These are phyloP conservation scores for Entomyzon cyanotis DNA, from an alignment of 2,113 vertebrate genomes.

Conservation along the genomic window DNA sequence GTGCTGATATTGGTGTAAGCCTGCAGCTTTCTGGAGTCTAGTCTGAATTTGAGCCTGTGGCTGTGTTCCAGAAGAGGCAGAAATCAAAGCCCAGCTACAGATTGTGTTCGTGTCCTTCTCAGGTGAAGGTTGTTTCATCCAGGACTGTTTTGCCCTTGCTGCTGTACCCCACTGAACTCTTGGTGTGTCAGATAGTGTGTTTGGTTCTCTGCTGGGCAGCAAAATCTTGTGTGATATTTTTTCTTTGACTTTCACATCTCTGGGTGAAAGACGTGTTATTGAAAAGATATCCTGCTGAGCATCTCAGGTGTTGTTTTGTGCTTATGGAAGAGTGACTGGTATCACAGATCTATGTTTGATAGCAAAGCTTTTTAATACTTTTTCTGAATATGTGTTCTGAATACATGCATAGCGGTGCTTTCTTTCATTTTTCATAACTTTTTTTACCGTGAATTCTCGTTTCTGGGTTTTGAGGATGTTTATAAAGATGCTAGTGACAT, in stretches of 20 bases:
- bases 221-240: fast-evolving
- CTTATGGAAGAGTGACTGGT: not conserved
- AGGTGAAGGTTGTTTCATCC: not conserved
- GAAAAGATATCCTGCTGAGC: not conserved
- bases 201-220: not conserved
- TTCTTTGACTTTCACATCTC: not conserved
- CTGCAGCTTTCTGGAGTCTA: not conserved
- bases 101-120: not conserved
- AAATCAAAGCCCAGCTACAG: not conserved
- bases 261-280: not conserved
- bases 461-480: not conserved
- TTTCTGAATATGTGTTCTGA: not conserved
- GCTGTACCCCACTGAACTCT: not conserved
- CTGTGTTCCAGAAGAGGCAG: not conserved
- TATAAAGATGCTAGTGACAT: not conserved
- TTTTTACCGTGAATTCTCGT: not conserved
- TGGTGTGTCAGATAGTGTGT: fast-evolving
- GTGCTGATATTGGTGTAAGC: not conserved
- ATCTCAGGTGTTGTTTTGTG: not conserved
- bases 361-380: not conserved
- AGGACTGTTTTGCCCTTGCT: not conserved
- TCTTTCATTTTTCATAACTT: not conserved
- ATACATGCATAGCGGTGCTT: fast-evolving
- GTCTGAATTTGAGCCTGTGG: not conserved
- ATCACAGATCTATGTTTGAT: not conserved